Evolutionary conservation across 2,888 invertebrate genomes (phyloP).

Genomic region (Conchocele bisecta): DNA sequence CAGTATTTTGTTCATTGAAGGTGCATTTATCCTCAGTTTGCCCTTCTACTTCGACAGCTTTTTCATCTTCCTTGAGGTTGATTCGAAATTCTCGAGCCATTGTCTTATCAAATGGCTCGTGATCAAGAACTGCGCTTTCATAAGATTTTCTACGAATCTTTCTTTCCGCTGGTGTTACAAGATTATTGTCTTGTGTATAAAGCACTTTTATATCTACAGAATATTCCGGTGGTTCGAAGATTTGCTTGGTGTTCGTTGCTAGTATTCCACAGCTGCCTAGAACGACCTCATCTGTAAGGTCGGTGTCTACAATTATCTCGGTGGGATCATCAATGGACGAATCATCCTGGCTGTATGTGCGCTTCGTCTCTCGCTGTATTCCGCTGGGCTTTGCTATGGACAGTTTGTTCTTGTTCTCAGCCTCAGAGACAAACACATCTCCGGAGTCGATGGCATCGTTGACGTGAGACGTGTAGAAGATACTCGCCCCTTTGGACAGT

Average conservation of each 20-base stretch:
- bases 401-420: no score
- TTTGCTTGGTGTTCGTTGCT: slow-evolving; percentile 76
- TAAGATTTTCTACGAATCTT: no score
- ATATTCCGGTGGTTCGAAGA: slow-evolving; percentile 55
- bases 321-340: slow-evolving; percentile 48
- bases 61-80: no score
- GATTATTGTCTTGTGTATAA: no score
- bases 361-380: not conserved
- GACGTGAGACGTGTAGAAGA: slow-evolving; percentile 22
- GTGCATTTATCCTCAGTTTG: no score
- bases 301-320: slow-evolving; percentile 51
- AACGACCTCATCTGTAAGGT: slow-evolving; percentile 74
- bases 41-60: no score
- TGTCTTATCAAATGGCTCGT: no score
- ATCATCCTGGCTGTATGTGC: slow-evolving; percentile 54
- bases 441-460: slow-evolving; percentile 8
- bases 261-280: slow-evolving; percentile 82
- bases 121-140: no score
- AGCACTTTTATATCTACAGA: slow-evolving; percentile 43
- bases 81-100: no score
- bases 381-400: not conserved
- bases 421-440: slow-evolving; percentile 14
- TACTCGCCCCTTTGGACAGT: slow-evolving; percentile 36
- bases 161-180: no score
- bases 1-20: no score